These are phyloP conservation scores for Bubalus kerabau DNA, from an alignment of 2,113 vertebrate species.

Conservation along the genomic window DNA sequence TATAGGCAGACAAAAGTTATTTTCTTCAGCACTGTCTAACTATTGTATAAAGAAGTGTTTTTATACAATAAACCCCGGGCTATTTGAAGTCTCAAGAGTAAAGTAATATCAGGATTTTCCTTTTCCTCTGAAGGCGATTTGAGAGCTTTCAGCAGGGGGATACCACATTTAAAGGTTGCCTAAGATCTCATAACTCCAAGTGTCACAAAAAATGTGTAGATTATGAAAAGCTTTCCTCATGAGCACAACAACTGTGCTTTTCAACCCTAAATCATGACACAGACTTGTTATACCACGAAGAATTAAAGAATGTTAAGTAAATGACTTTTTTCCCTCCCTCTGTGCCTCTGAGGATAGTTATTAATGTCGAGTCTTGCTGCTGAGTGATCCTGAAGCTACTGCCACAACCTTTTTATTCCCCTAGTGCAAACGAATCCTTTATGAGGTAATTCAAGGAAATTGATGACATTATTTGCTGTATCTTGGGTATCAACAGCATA, in stretches of 20 bases:
- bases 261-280: slow-evolving; percentile 68
- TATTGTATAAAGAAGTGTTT: slow-evolving; percentile 1
- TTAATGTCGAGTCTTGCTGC: slow-evolving; percentile 65
- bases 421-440: slow-evolving; percentile 69
- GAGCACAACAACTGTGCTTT: slow-evolving; percentile 64
- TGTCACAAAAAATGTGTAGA: slow-evolving; percentile 54
- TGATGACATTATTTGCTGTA: slow-evolving; percentile 70
- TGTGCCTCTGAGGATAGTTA: slow-evolving; percentile 66
- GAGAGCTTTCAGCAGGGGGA: slow-evolving; percentile 54
- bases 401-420: slow-evolving; percentile 72
- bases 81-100: background rate
- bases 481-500: slow-evolving; percentile 48
- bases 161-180: slow-evolving; percentile 17
- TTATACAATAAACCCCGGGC: background rate
- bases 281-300: slow-evolving; percentile 67
- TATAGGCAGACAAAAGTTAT: background rate
- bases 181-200: slow-evolving; percentile 62
- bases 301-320: slow-evolving; percentile 72
- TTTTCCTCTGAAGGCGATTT: slow-evolving; percentile 10
- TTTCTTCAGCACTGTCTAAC: slow-evolving; percentile 25
- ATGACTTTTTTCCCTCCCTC: slow-evolving; percentile 35
- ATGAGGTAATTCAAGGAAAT: slow-evolving; percentile 73
- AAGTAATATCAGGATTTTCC: background rate
- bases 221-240: slow-evolving; percentile 72
- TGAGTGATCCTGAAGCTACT: slow-evolving; percentile 76